A percentile compares a stretch with the other conserved stretches of the same genome.
phyloP scores from a whole-genome alignment of 1,140 invertebrate genomes.

The Hylyphantes graminicola region DNA sequence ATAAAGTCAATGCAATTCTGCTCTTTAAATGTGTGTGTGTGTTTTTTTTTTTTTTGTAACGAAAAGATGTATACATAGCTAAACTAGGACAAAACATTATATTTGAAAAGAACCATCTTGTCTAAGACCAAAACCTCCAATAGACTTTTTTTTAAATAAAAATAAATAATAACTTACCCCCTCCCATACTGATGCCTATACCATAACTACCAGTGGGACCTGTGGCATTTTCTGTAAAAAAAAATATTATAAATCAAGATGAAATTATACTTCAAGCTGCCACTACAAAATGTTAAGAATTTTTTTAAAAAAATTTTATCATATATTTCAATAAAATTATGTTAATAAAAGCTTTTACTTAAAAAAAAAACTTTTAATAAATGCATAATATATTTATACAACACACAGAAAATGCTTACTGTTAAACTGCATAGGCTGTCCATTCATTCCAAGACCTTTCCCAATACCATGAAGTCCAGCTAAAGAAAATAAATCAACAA shows the following conservation, averaged over 20 bases:
- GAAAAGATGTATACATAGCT: too few species aligned
- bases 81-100: too few species aligned
- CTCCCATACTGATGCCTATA: constrained; percentile 47
- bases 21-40: too few species aligned
- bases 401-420: constrained; percentile 31
- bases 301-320: not conserved
- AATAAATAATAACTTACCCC: constrained; percentile 15
- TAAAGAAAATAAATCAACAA: constrained; percentile 6
- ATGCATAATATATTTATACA: not conserved
- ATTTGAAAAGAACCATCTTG: too few species aligned
- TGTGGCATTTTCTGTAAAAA: constrained; percentile 37
- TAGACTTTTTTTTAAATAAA: too few species aligned
- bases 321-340: too few species aligned
- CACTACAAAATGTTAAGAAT: not conserved
- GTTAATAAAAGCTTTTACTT: constrained; percentile 1
- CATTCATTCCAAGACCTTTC: constrained; percentile 64
- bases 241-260: not conserved
- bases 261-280: not conserved
- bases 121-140: too few species aligned
- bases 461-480: constrained; percentile 64
- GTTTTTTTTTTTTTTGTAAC: too few species aligned
- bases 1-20: too few species aligned
- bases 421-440: constrained; percentile 63
- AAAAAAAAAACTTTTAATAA: not conserved
- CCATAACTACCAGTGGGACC: constrained; percentile 45